Evolutionary conservation across 2,113 vertebrate species (phyloP).

Genomic region (Brachyhypopomus occidentalis): DNA sequence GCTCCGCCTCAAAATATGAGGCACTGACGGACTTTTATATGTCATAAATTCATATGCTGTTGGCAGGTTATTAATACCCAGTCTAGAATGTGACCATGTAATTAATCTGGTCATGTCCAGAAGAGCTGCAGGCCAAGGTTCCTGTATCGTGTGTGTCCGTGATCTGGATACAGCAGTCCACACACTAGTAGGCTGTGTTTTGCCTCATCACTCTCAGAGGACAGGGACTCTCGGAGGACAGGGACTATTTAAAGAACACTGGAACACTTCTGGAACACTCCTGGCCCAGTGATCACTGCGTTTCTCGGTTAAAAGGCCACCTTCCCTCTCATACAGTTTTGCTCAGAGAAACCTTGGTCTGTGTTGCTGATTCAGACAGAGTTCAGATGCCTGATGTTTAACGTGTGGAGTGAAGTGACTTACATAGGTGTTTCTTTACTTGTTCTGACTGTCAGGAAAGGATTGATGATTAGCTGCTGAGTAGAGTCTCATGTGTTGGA

Average conservation of each 20-base stretch:
- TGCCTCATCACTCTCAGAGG: neutral
- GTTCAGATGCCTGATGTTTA: neutral
- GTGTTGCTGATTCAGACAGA: neutral
- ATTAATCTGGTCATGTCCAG: neutral
- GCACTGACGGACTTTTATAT: too few relatives aligned
- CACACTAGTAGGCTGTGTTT: neutral
- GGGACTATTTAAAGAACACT: slow-evolving; percentile 22
- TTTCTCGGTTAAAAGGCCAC: neutral
- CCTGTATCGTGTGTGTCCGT: neutral
- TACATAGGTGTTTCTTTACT: too few relatives aligned
- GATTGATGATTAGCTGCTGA: too few relatives aligned
- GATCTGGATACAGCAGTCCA: neutral
- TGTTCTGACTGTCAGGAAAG: too few relatives aligned
- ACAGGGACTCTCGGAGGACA: neutral
- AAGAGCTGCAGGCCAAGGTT: neutral
- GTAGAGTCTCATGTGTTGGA: too few relatives aligned
- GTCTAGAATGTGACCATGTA: neutral
- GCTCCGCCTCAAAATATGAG: too few relatives aligned
- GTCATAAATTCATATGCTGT: too few relatives aligned
- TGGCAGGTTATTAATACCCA: too few relatives aligned
- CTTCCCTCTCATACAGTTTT: neutral
- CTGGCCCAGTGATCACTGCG: slow-evolving; percentile 1
- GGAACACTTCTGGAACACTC: neutral
- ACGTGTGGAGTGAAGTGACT: too few relatives aligned
- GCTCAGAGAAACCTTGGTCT: neutral